Evolutionary conservation across 2,888 invertebrate genomes (phyloP).

Genomic region (Cataglyphis cursor): DNA sequence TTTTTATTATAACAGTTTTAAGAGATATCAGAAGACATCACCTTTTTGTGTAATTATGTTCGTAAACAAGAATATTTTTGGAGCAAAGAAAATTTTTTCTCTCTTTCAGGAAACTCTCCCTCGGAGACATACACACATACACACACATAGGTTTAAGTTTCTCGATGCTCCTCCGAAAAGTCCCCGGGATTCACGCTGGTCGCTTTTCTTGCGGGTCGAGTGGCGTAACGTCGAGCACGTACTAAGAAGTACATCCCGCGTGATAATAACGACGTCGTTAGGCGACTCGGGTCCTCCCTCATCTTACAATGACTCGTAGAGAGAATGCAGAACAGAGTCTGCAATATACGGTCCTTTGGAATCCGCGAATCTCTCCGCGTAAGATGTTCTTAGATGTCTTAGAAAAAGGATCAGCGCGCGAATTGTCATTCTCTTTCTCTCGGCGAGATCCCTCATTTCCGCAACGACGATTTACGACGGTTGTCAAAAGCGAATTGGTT

Average conservation of each 20-base stretch:
- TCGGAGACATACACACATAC: not conserved
- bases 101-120: too few species aligned
- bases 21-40: not conserved
- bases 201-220: conserved; percentile 66
- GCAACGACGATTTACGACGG: not conserved
- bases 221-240: conserved; percentile 66
- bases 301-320: conserved; percentile 38
- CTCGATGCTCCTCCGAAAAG: conserved; percentile 13
- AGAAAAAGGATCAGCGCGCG: not conserved
- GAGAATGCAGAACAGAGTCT: conserved; percentile 6
- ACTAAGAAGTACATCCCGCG: conserved; percentile 67
- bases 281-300: conserved; percentile 61
- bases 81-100: not conserved
- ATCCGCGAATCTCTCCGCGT: not conserved
- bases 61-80: not conserved
- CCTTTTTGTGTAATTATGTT: not conserved
- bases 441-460: not conserved
- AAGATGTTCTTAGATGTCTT: not conserved
- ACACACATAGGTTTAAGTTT: not conserved
- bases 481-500: not conserved
- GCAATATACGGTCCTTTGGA: not conserved
- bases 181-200: conserved; percentile 2
- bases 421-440: too few species aligned
- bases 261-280: conserved; percentile 77
- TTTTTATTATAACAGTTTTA: not conserved